Conservation (phyloP, 2,113 vertebrate species). For the Solea senegalensis region DNA sequence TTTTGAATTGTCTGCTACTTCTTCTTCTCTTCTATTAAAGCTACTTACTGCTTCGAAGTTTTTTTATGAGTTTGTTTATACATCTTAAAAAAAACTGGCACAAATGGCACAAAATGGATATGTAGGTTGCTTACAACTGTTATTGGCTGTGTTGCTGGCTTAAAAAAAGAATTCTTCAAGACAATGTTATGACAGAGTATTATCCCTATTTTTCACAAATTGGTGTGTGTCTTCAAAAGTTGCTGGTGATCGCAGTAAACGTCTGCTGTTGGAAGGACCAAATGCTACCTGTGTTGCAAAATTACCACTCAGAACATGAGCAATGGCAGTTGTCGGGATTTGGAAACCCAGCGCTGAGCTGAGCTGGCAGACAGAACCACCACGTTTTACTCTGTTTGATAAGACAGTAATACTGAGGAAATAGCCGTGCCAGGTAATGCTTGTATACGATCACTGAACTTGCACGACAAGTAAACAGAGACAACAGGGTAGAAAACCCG, state of each 20-base stretch:
- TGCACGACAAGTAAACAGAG: constrained; percentile 54
- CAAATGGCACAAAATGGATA: constrained; percentile 1
- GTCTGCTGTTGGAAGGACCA: constrained; percentile 51
- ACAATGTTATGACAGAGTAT: constrained; percentile 8
- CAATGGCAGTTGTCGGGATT: constrained; percentile 70
- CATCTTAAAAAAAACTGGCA: background rate
- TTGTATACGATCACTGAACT: constrained; percentile 65
- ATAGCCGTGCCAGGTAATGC: constrained; percentile 70
- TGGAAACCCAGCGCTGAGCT: constrained; percentile 49
- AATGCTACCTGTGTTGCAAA: constrained; percentile 43
- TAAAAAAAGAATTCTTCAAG: background rate
- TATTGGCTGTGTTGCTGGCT: constrained; percentile 1
- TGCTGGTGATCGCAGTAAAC: constrained; percentile 23
- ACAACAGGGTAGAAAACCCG: constrained; percentile 58
- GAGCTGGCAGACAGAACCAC: constrained; percentile 57
- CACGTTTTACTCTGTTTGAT: constrained; percentile 68
- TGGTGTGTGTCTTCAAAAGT: constrained; percentile 25
- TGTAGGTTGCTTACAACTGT: constrained; percentile 18
- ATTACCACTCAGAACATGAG: constrained; percentile 67
- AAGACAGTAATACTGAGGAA: constrained; percentile 68
- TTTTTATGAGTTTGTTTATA: constrained; percentile 18
- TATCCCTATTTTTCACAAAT: constrained; percentile 41
- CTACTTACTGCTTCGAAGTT: constrained; percentile 6
- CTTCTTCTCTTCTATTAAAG: constrained; percentile 1
- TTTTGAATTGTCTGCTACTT: background rate